Base-by-base conservation (phyloP, 1,140 invertebrate species). In the Drosophila lacertosa region DNA sequence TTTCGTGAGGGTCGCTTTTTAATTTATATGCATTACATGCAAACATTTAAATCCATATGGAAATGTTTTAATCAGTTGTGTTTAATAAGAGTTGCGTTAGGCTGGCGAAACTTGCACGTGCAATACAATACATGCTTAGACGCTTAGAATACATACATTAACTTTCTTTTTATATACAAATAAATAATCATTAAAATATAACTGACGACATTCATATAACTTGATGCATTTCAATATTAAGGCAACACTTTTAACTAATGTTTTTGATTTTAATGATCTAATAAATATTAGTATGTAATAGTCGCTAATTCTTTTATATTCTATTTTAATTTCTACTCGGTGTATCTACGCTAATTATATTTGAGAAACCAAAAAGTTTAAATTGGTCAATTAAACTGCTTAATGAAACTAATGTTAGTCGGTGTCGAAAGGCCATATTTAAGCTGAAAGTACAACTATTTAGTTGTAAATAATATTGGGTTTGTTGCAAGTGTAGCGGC, bases 381-480 rank as follows among this genome's bases (percentile, higher is more conserved):
- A 50, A 48, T 48, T 62, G 33, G n/a, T 73, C 35, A 72, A 67
- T 60, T 58, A 47, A 74, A 62, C 16, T 44, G 13, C 54, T 63
- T 32, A 77, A 37, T 54, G 51, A 60, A 59, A 42, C 20, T 44
- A 74, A 60, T 70, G 66, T 63, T 81, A 88, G 82, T 86, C 69
- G 81, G 81, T 86, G 81, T 88, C 69, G 55, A 88, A 75, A 88
- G 81, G 81, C 82, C 81, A 74, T 67, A 81, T 81, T 79, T 60
- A 60, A 60, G 63, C 59, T 64, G 32, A 79, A 77, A 77, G 68
- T 77, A 80, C 72, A 84, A 60, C 45, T 74, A 70, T 62, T 50
- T n/a, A n/a, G n/a, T n/a, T n/a, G n/a, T n/a, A n/a, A n/a, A n/a
- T n/a, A n/a, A n/a, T n/a, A n/a, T n/a, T 33, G 29, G 47, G 33